phyloP scores from a whole-genome alignment of 2,797 vertebrate genomes.

The Syndactyla subalaris region DNA sequence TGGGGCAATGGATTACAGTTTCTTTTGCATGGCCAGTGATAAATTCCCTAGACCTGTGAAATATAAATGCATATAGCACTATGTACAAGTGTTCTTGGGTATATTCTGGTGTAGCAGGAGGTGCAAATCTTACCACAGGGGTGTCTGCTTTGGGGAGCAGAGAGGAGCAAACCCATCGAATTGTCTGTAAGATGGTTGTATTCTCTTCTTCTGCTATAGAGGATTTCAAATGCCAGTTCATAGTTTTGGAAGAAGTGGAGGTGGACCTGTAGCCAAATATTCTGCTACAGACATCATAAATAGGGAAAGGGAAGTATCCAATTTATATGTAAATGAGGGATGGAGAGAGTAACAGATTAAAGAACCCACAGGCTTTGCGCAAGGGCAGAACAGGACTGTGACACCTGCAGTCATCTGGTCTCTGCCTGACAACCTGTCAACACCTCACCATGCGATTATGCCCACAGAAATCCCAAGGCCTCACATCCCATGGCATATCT shows the following conservation, averaged over 20 bases:
- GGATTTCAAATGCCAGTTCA: background rate
- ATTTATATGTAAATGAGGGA: background rate
- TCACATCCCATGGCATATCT: too few species aligned
- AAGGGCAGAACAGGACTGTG: background rate
- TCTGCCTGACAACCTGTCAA: background rate
- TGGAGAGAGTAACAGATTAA: too few species aligned
- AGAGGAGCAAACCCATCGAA: background rate
- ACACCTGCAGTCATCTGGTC: background rate
- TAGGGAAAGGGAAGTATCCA: background rate
- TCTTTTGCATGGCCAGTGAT: background rate
- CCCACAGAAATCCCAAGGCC: too few species aligned
- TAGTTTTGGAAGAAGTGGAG: background rate
- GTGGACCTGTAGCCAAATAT: background rate
- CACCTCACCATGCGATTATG: background rate
- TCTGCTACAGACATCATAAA: background rate
- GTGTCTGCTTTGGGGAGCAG: background rate
- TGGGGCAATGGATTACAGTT: background rate
- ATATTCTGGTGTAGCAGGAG: background rate
- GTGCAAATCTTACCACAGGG: background rate
- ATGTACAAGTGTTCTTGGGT: background rate
- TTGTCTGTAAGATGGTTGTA: too few species aligned
- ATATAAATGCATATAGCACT: too few species aligned
- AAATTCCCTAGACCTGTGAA: background rate
- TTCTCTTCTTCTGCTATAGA: background rate
- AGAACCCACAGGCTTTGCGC: background rate